These are phyloP conservation scores for Bugula neritina DNA, from an alignment of 2,888 invertebrate genomes.

Conservation along the genomic window DNA sequence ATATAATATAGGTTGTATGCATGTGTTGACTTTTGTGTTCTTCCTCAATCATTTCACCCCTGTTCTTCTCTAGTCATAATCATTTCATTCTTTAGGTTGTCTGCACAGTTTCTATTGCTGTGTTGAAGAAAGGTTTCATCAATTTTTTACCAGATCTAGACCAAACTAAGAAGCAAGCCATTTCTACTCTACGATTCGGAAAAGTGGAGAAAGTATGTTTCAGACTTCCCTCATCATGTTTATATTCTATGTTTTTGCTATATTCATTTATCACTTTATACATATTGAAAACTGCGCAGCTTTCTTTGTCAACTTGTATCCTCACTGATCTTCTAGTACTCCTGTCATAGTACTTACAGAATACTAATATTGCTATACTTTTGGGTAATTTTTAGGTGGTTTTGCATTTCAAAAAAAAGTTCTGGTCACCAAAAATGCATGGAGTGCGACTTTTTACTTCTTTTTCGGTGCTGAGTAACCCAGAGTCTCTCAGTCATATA, in stretches of 20 bases:
- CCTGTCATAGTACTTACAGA: too few species aligned
- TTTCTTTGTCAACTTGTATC: too few species aligned
- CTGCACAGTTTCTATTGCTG: constrained; percentile 53
- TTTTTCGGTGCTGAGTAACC: neutral
- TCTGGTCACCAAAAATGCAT: constrained; percentile 25
- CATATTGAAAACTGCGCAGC: too few species aligned
- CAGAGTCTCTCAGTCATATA: neutral
- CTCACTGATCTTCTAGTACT: too few species aligned
- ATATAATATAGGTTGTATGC: too few species aligned
- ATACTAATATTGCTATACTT: too few species aligned
- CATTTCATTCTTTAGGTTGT: constrained; percentile 48
- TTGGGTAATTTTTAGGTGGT: constrained; percentile 16
- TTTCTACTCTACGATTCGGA: constrained; percentile 53
- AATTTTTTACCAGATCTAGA: constrained; percentile 54
- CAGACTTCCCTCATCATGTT: too few species aligned
- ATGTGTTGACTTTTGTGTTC: too few species aligned
- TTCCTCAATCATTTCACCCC: too few species aligned
- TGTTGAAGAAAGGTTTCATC: constrained; percentile 48
- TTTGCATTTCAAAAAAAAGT: constrained; percentile 25
- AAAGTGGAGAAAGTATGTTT: constrained; percentile 56
- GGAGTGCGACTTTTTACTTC: constrained; percentile 16
- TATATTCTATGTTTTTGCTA: too few species aligned
- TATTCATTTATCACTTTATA: too few species aligned
- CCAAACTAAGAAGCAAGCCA: constrained; percentile 47
- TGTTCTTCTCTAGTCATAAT: too few species aligned